Evolutionary conservation across 1,140 invertebrate genomes (phyloP), one percentile per base, ranked within the genome.

Genomic region (Sesamia nonagrioides): DNA sequence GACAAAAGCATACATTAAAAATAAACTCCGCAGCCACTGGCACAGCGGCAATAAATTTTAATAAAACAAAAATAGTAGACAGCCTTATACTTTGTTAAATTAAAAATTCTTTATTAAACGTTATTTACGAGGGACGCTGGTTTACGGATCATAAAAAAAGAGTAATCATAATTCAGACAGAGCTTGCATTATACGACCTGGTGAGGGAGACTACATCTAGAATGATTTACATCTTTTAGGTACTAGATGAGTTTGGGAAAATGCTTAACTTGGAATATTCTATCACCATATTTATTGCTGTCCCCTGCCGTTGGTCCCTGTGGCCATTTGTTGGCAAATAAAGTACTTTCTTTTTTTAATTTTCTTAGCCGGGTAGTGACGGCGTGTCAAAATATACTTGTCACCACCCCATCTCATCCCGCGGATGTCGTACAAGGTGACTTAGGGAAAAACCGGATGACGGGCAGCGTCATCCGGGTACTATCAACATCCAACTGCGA

Each of bases 41-140:
- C 42, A 5, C 63, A 33, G 18, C 9, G 15, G 33, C 13, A 33
- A 50, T n/a, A 45, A 68, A 68, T 68, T 68, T 33, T 33, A 48
- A 48, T 50, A 68, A 68, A 45, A 48, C 6, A 11, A 18, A n/a
- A 68, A 68, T 68, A 68, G 63, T 68, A 68, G 37, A 37, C 40
- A 68, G 13, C 40, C 27, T 48, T 48, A 27, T 27, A 68, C 42
- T 68, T 68, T 68, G 63, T 68, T 68, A 68, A 68, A 68, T 68
- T 68, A 68, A 68, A 68, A 68, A 68, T 68, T 68, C 63, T 68
- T 11, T 27, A 68, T 68, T 68, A 68, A 68, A 27, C 18, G 42
- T 27, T 68, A 68, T 68, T 68, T 68, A 68, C 63, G 63, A 68
- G 63, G 63, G 18, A 27, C 17, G n/a, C 37, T 68, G 63, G 42